Conservation (phyloP, 30 jellyfish, hydroid and myxozoan genomes). For the Nemopilema nomurai region DNA sequence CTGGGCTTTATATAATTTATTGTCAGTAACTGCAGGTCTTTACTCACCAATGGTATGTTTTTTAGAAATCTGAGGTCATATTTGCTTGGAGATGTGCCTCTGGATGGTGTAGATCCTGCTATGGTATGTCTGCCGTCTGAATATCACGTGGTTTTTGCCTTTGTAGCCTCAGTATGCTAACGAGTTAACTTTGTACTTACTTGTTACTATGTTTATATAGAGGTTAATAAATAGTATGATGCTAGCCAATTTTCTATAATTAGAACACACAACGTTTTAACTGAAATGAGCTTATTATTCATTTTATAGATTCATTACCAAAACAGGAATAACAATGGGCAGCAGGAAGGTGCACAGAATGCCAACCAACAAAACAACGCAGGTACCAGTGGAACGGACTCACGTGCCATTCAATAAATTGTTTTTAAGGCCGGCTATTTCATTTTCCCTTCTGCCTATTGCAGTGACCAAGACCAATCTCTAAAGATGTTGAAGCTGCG, state of each 20-base stretch:
- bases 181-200: no score
- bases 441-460: no score
- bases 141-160: neutral
- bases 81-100: conserved; percentile 88
- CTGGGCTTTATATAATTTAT: neutral
- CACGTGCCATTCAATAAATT: no score
- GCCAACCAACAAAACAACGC: conserved; percentile 31
- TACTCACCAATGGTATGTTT: neutral
- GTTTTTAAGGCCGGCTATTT: no score
- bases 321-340: conserved; percentile 26
- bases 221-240: no score
- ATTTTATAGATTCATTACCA: conserved; percentile 48
- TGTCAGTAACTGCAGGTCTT: neutral
- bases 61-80: conserved; percentile 85
- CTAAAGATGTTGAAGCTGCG: no score
- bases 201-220: no score
- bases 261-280: no score
- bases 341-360: conserved; percentile 34
- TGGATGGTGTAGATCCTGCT: conserved; percentile 74
- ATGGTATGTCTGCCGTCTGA: conserved; percentile 23
- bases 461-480: no score
- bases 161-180: no score
- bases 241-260: no score
- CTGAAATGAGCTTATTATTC: neutral
- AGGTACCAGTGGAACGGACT: conserved; percentile 35